These are phyloP conservation scores for Crypturellus tataupa DNA, from an alignment of 2,797 vertebrate genomes.

Conservation along the genomic window DNA sequence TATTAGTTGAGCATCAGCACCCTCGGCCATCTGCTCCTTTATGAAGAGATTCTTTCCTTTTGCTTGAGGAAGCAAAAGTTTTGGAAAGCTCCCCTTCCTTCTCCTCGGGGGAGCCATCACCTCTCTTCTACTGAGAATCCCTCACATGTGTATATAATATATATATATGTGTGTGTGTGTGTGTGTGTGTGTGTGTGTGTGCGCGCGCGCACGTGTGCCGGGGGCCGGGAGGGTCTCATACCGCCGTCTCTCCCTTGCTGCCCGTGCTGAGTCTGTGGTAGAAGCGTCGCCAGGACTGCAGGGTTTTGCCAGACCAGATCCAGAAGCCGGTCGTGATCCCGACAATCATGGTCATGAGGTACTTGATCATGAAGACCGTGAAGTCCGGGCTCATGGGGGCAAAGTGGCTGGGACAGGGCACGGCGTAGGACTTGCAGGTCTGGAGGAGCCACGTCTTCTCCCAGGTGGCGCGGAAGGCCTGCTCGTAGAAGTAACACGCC, in stretches of 20 bases:
- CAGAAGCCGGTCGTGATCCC: constrained; percentile 95
- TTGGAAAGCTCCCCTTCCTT: constrained; percentile 2
- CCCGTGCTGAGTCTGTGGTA: constrained; percentile 93
- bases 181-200: background rate
- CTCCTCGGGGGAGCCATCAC: background rate
- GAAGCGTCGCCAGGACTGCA: constrained; percentile 92
- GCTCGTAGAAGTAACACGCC: constrained; percentile 98
- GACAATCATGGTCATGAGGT: constrained; percentile 94
- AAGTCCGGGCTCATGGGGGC: constrained; percentile 90
- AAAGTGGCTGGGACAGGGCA: constrained; percentile 88
- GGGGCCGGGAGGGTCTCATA: constrained; percentile 80
- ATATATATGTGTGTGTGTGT: background rate
- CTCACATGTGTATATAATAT: background rate
- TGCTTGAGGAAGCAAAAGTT: constrained; percentile 14
- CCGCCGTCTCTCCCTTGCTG: constrained; percentile 97
- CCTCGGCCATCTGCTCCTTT: background rate
- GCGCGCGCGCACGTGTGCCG: background rate
- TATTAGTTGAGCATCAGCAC: background rate
- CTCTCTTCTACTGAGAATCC: background rate
- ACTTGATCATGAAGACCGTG: constrained; percentile 94
- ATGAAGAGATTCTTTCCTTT: background rate
- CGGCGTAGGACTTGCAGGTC: constrained; percentile 89
- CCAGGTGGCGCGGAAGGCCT: constrained; percentile 97
- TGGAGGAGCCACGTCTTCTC: constrained; percentile 93
- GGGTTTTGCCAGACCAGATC: constrained; percentile 95